phyloP scores from a whole-genome alignment of 2,888 invertebrate species.

The Apotomis turbidana region DNA sequence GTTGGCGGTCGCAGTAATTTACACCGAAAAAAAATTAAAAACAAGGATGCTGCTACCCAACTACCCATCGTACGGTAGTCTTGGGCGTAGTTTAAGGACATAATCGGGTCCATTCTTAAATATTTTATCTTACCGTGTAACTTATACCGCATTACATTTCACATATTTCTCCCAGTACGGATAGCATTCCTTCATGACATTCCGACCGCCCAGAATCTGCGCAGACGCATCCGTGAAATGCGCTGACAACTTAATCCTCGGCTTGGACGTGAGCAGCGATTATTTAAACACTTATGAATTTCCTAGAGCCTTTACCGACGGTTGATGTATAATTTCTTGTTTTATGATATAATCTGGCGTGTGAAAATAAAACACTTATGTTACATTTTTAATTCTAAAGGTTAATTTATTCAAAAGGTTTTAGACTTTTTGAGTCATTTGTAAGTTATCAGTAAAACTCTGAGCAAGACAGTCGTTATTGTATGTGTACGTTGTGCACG shows the following conservation, averaged over 20 bases:
- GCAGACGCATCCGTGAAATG: constrained; percentile 46
- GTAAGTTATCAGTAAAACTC: too few species aligned
- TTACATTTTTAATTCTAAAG: too few species aligned
- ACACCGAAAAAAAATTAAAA: too few species aligned
- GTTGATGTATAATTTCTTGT: not conserved
- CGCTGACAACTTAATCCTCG: constrained; percentile 62
- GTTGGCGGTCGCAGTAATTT: too few species aligned
- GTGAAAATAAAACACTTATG: not conserved
- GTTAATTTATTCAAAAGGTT: too few species aligned
- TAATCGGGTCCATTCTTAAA: too few species aligned
- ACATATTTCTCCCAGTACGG: constrained; percentile 26
- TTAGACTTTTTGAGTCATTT: too few species aligned
- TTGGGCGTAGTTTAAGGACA: too few species aligned
- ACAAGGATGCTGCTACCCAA: too few species aligned
- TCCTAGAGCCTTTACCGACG: constrained; percentile 52
- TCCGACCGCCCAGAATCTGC: constrained; percentile 37
- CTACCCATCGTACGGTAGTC: too few species aligned
- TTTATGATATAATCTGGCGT: not conserved
- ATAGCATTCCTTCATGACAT: constrained; percentile 38
- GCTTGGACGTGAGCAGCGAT: constrained; percentile 45
- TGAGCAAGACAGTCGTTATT: too few species aligned
- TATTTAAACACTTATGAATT: constrained; percentile 50
- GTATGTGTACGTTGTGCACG: too few species aligned
- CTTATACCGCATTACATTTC: constrained; percentile 3
- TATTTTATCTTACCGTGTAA: not conserved